These are phyloP conservation scores for Siniperca obscura DNA, from an alignment of 2,797 vertebrate species.

Conservation along the genomic window DNA sequence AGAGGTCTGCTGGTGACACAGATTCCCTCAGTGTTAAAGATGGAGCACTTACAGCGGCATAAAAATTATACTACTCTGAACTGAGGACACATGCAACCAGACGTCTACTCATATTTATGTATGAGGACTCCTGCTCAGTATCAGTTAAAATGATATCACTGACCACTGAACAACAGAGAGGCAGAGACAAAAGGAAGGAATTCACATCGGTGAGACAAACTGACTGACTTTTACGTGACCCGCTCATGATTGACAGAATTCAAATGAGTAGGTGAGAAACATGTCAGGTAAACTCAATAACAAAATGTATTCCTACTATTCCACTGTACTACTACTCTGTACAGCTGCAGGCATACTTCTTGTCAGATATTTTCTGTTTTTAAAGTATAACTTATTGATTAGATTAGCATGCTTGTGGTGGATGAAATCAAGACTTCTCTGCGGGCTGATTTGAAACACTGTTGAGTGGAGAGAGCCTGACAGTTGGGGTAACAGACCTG, in stretches of 20 bases:
- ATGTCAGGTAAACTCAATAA: slow-evolving; percentile 55
- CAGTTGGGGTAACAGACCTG: slow-evolving; percentile 72
- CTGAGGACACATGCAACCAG: slow-evolving; percentile 42
- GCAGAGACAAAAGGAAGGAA: slow-evolving; percentile 49
- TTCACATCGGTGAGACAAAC: slow-evolving; percentile 41
- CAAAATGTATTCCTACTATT: slow-evolving; percentile 40
- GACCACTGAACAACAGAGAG: slow-evolving; percentile 47
- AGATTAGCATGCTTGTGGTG: slow-evolving; percentile 54
- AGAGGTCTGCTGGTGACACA: slow-evolving; percentile 50
- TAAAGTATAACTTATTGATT: slow-evolving; percentile 70
- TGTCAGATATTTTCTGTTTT: slow-evolving; percentile 52
- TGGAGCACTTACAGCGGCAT: slow-evolving; percentile 40
- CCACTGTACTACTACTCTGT: slow-evolving; percentile 34
- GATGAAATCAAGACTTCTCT: slow-evolving; percentile 54
- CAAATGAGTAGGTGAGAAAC: slow-evolving; percentile 55
- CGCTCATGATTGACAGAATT: slow-evolving; percentile 47
- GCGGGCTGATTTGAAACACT: slow-evolving; percentile 57
- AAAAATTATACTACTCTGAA: slow-evolving; percentile 53
- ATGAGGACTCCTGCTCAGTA: slow-evolving; percentile 55
- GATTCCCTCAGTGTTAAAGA: slow-evolving; percentile 58
- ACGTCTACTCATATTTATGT: slow-evolving; percentile 62
- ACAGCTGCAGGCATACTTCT: slow-evolving; percentile 50
- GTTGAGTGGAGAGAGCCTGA: slow-evolving; percentile 60
- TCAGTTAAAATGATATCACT: slow-evolving; percentile 52
- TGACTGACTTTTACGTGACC: slow-evolving; percentile 47